phyloP scores from a whole-genome alignment of 2,113 vertebrate species.

The Halcyon malimbica region DNA sequence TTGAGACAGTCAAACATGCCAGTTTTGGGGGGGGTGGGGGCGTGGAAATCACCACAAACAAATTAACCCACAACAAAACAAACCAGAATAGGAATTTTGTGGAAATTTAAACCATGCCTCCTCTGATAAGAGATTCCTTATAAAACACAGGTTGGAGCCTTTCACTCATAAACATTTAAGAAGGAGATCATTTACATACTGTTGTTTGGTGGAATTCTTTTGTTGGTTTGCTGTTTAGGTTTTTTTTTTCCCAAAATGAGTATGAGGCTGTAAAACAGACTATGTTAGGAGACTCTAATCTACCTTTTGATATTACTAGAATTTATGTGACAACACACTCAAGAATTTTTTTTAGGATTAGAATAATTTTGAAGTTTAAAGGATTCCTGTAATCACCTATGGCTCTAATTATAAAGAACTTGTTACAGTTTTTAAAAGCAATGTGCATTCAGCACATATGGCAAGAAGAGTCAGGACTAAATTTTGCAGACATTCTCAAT shows the following conservation, averaged over 20 bases:
- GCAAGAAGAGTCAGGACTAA: not conserved
- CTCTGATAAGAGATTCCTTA: not conserved
- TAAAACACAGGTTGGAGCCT: not conserved
- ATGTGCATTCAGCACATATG: not conserved
- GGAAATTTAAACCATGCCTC: not conserved
- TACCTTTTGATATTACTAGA: not conserved
- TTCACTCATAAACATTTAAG: not conserved
- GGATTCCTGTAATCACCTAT: not conserved
- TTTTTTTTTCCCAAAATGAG: accelerated
- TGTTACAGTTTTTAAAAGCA: not conserved
- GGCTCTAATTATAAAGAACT: not conserved
- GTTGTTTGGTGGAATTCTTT: not conserved
- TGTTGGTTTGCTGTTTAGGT: not conserved
- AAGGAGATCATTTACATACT: not conserved
- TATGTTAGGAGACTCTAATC: not conserved
- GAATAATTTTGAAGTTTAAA: not conserved
- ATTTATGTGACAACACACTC: not conserved
- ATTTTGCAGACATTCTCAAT: not conserved
- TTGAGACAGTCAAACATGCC: not conserved
- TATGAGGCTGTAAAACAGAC: not conserved
- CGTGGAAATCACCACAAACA: not conserved
- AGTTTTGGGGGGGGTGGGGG: not conserved
- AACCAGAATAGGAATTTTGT: not conserved
- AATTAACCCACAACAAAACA: not conserved
- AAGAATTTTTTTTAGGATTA: not conserved